Evolutionary conservation across 2,797 vertebrate species (phyloP).

Genomic region (Phaenicophaeus curvirostris): DNA sequence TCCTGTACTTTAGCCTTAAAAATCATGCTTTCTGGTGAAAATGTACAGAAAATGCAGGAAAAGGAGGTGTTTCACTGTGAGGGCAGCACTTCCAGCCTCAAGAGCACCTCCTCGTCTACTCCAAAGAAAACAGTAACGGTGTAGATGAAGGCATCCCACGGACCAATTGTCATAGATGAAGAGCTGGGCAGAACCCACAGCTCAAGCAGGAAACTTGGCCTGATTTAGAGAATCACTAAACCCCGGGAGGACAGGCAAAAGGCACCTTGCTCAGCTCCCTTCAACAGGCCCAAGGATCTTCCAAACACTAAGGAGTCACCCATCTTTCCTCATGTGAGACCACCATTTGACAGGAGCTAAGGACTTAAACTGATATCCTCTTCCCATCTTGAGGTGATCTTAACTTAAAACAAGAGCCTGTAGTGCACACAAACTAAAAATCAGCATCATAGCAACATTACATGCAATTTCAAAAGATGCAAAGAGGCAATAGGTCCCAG

Average conservation of each 20-base stretch:
- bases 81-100: background rate
- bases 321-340: background rate
- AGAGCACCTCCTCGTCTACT: background rate
- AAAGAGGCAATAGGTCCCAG: background rate
- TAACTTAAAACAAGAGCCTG: background rate
- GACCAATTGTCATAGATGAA: background rate
- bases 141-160: background rate
- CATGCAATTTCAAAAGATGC: background rate
- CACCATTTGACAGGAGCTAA: background rate
- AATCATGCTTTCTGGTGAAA: background rate
- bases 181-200: background rate
- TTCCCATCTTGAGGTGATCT: background rate
- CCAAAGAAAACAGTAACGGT: background rate
- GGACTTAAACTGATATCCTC: background rate
- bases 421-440: background rate
- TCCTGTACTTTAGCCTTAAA: background rate
- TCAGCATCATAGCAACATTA: accelerated
- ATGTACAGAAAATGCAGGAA: background rate
- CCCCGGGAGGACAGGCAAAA: background rate
- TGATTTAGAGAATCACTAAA: background rate
- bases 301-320: background rate
- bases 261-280: background rate
- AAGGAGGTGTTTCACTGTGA: background rate
- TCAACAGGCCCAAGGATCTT: background rate
- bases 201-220: background rate